phyloP scores from a whole-genome alignment of 2,113 vertebrate species.

The Platichthys stellatus region DNA sequence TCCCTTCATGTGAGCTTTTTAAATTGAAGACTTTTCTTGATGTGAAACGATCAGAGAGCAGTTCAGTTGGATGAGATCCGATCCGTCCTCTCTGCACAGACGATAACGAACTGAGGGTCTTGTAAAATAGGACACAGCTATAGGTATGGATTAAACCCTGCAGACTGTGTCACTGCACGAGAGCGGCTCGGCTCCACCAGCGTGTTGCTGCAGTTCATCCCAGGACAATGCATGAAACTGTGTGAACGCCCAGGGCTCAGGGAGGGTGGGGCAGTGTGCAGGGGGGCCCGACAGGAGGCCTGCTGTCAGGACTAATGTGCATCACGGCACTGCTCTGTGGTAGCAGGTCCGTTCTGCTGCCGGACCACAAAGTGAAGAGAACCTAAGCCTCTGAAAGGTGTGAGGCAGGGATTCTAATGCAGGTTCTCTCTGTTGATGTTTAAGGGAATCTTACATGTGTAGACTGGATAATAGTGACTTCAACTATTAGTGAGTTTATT shows the following conservation, averaged over 20 bases:
- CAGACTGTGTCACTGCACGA: no score
- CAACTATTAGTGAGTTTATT: slow-evolving; percentile 1
- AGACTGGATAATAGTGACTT: no score
- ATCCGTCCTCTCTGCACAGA: no score
- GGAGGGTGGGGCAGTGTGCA: slow-evolving; percentile 23
- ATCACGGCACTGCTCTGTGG: slow-evolving; percentile 47
- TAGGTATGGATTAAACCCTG: no score
- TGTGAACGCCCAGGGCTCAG: slow-evolving; percentile 55
- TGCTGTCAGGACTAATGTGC: slow-evolving; percentile 77
- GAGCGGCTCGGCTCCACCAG: no score
- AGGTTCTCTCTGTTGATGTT: neutral
- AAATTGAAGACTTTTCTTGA: no score
- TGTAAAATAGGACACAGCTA: no score
- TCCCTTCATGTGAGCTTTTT: no score
- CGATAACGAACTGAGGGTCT: no score
- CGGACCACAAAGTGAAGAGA: slow-evolving; percentile 14
- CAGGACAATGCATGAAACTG: slow-evolving; percentile 64
- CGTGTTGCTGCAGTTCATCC: slow-evolving; percentile 46
- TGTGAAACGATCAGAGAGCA: no score
- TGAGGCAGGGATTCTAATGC: slow-evolving; percentile 10
- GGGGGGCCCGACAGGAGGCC: slow-evolving; percentile 68
- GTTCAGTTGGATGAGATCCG: no score
- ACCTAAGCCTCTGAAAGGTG: neutral
- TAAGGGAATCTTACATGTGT: no score
- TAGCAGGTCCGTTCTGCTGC: slow-evolving; percentile 38